These are phyloP conservation scores for Caradrina kadenii DNA, from an alignment of 2,888 invertebrate genomes.

Conservation along the genomic window DNA sequence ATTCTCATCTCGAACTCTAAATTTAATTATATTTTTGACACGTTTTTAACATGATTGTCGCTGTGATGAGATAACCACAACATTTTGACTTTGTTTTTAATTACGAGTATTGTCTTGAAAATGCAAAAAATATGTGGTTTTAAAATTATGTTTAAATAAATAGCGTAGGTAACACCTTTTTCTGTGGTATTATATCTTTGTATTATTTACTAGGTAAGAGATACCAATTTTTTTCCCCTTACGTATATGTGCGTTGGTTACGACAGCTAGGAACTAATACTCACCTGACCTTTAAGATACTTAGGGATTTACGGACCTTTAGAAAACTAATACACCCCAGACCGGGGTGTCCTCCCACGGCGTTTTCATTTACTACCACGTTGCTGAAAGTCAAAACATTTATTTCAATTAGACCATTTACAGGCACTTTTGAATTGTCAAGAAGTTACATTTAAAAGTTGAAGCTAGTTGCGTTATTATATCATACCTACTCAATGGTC, in stretches of 20 bases:
- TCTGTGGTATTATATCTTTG: not conserved
- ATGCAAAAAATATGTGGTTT: not conserved
- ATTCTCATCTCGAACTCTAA: too few species aligned
- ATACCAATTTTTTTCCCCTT: not conserved
- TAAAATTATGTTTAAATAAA: not conserved
- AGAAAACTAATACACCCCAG: conserved; percentile 16
- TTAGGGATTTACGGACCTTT: conserved; percentile 33
- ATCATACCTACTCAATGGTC: too few species aligned
- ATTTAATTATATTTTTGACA: too few species aligned
- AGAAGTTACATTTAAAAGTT: too few species aligned
- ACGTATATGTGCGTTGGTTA: not conserved
- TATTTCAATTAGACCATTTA: too few species aligned
- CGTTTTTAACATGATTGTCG: too few species aligned
- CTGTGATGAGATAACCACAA: too few species aligned
- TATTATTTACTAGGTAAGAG: not conserved
- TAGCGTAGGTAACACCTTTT: not conserved
- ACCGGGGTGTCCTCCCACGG: conserved; percentile 1
- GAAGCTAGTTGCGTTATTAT: too few species aligned
- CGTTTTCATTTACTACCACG: conserved; percentile 1
- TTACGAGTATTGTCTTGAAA: too few species aligned
- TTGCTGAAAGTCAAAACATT: too few species aligned
- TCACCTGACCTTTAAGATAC: conserved; percentile 31
- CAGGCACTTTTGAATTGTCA: too few species aligned
- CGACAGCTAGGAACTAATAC: conserved; percentile 10
- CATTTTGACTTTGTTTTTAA: too few species aligned